Evolutionary conservation across 2,113 vertebrate species (phyloP).

Genomic region (Ageneiosus marmoratus): DNA sequence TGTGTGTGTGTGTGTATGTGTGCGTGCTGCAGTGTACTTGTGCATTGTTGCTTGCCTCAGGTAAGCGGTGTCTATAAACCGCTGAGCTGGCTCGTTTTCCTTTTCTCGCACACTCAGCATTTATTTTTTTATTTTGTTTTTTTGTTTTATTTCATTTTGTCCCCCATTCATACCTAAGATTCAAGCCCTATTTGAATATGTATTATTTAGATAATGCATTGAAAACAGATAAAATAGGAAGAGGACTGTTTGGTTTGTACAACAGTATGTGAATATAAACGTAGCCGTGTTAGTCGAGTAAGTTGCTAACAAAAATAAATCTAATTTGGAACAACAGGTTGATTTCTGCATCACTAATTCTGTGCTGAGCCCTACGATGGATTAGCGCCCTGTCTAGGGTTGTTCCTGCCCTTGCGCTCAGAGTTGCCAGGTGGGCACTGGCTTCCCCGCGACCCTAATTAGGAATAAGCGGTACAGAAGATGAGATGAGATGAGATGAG

Average conservation of each 20-base stretch:
- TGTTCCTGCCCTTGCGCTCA: too few species aligned
- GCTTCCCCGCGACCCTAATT: too few species aligned
- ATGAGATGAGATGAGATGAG: too few species aligned
- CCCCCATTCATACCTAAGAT: conserved; percentile 60
- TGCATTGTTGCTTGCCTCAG: conserved; percentile 66
- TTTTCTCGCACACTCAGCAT: conserved; percentile 68
- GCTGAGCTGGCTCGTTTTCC: conserved; percentile 69
- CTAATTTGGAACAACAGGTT: not conserved
- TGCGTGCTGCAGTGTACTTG: conserved; percentile 39
- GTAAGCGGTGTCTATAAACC: conserved; percentile 58
- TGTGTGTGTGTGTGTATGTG: conserved; percentile 20
- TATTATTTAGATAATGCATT: not conserved
- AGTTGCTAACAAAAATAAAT: not conserved
- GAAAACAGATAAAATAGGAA: not conserved
- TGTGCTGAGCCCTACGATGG: too few species aligned
- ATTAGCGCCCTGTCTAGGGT: too few species aligned
- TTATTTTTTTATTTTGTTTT: conserved; percentile 67
- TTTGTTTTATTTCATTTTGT: conserved; percentile 58
- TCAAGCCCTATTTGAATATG: conserved; percentile 3
- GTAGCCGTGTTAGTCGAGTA: not conserved
- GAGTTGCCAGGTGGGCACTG: too few species aligned
- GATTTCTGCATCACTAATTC: not conserved
- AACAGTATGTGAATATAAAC: not conserved
- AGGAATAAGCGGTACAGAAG: too few species aligned
- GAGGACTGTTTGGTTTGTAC: not conserved